A percentile compares a stretch with the other conserved stretches of the same genome.
Evolutionary conservation across 2,888 invertebrate genomes (phyloP).

Genomic region (Penaeus monodon): DNA sequence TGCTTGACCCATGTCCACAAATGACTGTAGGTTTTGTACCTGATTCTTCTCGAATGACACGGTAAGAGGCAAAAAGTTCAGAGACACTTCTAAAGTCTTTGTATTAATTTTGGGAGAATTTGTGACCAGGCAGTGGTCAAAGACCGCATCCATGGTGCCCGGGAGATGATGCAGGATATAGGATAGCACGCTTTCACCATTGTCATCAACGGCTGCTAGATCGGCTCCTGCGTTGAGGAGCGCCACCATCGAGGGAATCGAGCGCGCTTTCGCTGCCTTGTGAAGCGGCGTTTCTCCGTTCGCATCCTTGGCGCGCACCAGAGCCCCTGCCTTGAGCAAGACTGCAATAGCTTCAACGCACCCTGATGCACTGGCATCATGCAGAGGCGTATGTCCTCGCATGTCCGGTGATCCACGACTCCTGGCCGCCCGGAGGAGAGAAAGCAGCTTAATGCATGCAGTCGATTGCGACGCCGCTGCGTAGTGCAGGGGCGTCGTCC

Average conservation of each 20-base stretch:
- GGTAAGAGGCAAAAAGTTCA: slow-evolving; percentile 71
- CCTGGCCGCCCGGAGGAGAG: slow-evolving; percentile 49
- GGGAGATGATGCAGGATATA: slow-evolving; percentile 74
- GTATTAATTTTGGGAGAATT: slow-evolving; percentile 72
- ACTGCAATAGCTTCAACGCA: slow-evolving; percentile 45
- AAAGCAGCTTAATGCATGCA: slow-evolving; percentile 57
- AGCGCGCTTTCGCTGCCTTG: slow-evolving; percentile 75
- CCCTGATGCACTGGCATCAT: slow-evolving; percentile 61
- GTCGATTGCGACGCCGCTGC: slow-evolving; percentile 59
- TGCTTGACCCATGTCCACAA: slow-evolving; percentile 73
- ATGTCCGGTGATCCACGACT: slow-evolving; percentile 63
- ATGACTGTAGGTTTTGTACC: slow-evolving; percentile 74
- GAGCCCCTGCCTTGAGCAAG: slow-evolving; percentile 72
- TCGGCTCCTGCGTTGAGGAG: slow-evolving; percentile 72
- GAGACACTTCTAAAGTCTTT: slow-evolving; percentile 71
- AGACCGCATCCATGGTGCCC: slow-evolving; percentile 74
- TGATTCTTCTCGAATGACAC: slow-evolving; percentile 66
- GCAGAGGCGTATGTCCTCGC: slow-evolving; percentile 65
- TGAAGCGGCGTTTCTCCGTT: slow-evolving; percentile 72
- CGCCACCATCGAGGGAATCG: slow-evolving; percentile 74
- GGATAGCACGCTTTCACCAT: slow-evolving; percentile 72
- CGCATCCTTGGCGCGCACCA: slow-evolving; percentile 71
- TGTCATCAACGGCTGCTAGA: slow-evolving; percentile 71
- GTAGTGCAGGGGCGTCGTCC: slow-evolving; percentile 65
- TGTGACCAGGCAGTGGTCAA: slow-evolving; percentile 73